These are phyloP conservation scores for Zaprionus davidi DNA, from an alignment of 1,140 invertebrate species.

Conservation along the genomic window DNA sequence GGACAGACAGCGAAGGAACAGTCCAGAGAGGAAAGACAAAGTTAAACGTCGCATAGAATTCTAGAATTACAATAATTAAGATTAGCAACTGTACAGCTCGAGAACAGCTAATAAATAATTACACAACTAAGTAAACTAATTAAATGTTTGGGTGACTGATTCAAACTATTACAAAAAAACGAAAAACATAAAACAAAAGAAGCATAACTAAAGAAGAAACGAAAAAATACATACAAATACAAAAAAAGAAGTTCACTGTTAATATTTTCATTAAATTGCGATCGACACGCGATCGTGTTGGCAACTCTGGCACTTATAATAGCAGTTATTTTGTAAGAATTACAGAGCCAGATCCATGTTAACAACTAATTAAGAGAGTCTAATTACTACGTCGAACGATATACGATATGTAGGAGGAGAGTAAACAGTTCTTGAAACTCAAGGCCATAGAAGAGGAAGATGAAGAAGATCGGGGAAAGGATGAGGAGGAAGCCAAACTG, in stretches of 20 bases:
- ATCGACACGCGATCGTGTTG: conserved; percentile 35
- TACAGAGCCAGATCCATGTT: conserved; percentile 35
- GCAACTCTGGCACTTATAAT: conserved; percentile 52
- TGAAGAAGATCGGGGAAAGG: conserved; percentile 2
- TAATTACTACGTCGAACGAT: conserved; percentile 30
- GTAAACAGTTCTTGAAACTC: conserved; percentile 21
- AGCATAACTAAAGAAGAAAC: conserved; percentile 19
- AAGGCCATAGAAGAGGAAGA: conserved; percentile 29
- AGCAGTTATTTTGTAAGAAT: conserved; percentile 60
- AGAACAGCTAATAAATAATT: conserved; percentile 29
- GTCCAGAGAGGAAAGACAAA: conserved; percentile 24
- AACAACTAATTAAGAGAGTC: conserved; percentile 49
- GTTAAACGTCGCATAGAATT: conserved; percentile 29
- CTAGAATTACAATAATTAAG: conserved; percentile 47
- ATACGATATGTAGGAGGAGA: conserved; percentile 10
- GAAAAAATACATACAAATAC: conserved; percentile 35
- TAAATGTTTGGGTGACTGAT: conserved; percentile 48
- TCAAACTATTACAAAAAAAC: conserved; percentile 7
- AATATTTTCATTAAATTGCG: conserved; percentile 66
- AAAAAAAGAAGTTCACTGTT: conserved; percentile 73
- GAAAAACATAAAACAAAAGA: conserved; percentile 2
- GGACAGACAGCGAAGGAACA: conserved; percentile 9
- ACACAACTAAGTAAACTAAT: conserved; percentile 34
- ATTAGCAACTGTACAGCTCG: conserved; percentile 55
- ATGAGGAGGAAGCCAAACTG: conserved; percentile 32